Evolutionary conservation across 2,888 invertebrate species (phyloP).

Genomic region (Dryococelus australis): DNA sequence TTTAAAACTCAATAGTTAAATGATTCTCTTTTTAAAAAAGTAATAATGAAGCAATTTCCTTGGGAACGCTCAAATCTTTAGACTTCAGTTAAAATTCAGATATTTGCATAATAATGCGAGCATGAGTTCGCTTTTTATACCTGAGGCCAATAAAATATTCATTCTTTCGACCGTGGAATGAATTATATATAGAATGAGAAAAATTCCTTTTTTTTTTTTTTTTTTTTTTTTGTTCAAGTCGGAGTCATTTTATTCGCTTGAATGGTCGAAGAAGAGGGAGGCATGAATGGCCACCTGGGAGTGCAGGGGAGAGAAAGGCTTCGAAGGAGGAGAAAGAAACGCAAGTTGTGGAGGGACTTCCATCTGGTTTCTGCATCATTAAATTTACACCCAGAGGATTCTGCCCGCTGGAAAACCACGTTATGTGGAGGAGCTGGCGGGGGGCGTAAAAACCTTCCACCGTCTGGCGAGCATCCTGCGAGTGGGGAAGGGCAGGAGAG

Average conservation of each 20-base stretch:
- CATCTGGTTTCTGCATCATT: constrained; percentile 16
- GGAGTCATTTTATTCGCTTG: background rate
- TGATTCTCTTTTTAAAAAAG: too few relatives aligned
- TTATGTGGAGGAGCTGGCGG: background rate
- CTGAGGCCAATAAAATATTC: background rate
- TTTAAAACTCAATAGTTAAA: too few relatives aligned
- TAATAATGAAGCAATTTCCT: too few relatives aligned
- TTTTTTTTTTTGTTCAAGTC: background rate
- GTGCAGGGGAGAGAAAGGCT: background rate
- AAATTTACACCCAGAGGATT: constrained; percentile 16
- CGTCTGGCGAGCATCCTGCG: background rate
- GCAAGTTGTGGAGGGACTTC: background rate
- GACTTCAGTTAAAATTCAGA: background rate
- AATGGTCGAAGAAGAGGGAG: background rate
- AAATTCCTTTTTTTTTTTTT: background rate
- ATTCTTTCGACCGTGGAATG: constrained; percentile 7
- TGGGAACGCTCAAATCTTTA: too few relatives aligned
- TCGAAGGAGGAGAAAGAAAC: background rate
- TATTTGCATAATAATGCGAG: background rate
- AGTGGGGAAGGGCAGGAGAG: background rate
- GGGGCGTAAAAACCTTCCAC: background rate
- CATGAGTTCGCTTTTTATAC: background rate
- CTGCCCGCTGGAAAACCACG: constrained; percentile 16
- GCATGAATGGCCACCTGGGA: background rate
- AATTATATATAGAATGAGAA: background rate